Conservation (phyloP, 2,113 vertebrate species). For the Heterotilapia buettikoferi region DNA sequence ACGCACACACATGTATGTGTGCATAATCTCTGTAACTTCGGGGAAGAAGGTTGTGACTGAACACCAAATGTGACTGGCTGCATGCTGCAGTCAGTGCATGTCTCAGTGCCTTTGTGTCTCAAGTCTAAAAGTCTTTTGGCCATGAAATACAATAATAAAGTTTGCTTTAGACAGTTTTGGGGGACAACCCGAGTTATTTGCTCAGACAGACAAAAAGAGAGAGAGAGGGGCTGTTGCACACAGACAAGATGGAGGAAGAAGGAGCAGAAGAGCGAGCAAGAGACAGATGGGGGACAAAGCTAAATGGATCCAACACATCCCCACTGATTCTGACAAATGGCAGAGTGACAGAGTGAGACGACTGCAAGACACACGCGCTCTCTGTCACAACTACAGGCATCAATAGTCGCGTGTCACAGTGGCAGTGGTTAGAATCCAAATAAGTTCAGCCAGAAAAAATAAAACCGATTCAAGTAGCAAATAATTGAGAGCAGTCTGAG, state of each 20-base stretch:
- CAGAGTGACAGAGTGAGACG: background rate
- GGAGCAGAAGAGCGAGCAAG: background rate
- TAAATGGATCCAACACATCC: conserved; percentile 29
- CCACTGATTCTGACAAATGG: conserved; percentile 23
- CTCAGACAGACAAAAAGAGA: background rate
- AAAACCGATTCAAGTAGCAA: background rate
- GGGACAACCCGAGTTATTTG: conserved; percentile 19
- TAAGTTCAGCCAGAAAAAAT: background rate
- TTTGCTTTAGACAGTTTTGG: conserved; percentile 18
- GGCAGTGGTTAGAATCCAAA: background rate
- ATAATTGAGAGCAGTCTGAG: background rate
- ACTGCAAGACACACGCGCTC: background rate
- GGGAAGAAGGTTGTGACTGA: background rate
- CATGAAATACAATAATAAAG: conserved; percentile 16
- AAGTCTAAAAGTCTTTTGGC: conserved; percentile 31
- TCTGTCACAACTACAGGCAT: background rate
- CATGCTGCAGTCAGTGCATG: conserved; percentile 3
- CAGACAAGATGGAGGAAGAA: background rate
- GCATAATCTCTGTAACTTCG: background rate
- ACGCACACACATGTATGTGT: background rate
- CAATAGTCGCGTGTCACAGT: background rate
- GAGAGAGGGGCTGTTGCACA: background rate
- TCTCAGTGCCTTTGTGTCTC: conserved; percentile 23
- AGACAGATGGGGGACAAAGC: conserved; percentile 13
- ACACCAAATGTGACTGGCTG: conserved; percentile 3